phyloP scores from a whole-genome alignment of 2,113 vertebrate genomes.

The Andinoacara biseriatus region DNA sequence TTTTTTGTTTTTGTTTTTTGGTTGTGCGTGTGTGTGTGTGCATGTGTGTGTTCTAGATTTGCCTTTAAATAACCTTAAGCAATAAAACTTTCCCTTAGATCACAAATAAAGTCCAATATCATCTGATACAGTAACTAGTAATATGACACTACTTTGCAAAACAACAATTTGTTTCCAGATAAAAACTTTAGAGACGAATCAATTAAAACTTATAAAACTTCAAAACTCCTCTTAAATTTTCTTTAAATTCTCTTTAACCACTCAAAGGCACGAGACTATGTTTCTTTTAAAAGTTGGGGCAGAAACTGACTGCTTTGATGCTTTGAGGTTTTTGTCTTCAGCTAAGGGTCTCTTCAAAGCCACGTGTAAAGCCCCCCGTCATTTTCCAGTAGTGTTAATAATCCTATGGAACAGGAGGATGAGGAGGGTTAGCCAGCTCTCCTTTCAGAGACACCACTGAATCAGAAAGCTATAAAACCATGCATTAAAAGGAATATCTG shows the following conservation, averaged over 20 bases:
- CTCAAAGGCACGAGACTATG: neutral
- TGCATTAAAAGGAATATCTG: constrained; percentile 3
- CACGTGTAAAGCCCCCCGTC: constrained; percentile 44
- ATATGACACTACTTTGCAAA: neutral
- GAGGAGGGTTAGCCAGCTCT: constrained; percentile 14
- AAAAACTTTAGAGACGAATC: constrained; percentile 1
- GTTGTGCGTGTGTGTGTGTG: too few relatives aligned
- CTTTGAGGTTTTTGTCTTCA: constrained; percentile 47
- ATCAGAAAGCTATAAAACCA: constrained; percentile 28
- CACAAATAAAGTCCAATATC: neutral
- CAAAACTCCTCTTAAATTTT: neutral
- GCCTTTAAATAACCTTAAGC: neutral
- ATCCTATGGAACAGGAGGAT: neutral
- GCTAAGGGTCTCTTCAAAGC: constrained; percentile 41
- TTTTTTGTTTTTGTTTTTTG: neutral
- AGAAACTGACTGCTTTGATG: constrained; percentile 44
- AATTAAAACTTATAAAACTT: constrained; percentile 3
- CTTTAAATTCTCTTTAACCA: neutral
- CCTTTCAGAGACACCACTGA: constrained; percentile 2
- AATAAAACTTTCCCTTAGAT: neutral
- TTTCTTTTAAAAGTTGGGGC: neutral
- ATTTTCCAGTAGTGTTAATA: constrained; percentile 52
- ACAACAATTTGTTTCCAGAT: neutral
- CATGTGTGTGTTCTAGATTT: neutral
- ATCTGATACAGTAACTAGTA: neutral